Evolutionary conservation across 2,797 vertebrate species (phyloP), one percentile per base, ranked within the genome.

Genomic region (Rousettus madagascariensis): DNA sequence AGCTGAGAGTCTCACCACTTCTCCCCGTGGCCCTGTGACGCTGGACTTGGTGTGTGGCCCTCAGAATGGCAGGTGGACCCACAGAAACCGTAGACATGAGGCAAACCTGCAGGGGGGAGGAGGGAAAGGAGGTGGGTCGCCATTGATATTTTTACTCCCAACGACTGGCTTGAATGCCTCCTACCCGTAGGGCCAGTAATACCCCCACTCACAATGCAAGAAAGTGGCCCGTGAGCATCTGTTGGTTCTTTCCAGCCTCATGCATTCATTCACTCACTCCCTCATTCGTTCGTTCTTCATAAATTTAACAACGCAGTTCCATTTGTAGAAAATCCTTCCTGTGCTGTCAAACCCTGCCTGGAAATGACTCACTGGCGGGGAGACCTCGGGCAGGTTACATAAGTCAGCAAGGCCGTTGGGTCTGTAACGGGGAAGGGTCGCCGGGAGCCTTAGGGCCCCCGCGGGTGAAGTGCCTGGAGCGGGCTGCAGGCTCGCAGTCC

Each of bases 111-210:
- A 24, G 66, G 16, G 69, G 86, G 46, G 24, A 91, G 74, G 49
- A 66, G 57, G 61, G 26, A 55, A 61, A 11, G 55, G 51, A 72
- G 53, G 13, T 16, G 49, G 59, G 7, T 22, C 0, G 1, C 26
- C n/a, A 3, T 5, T 26, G 7, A 11, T 9, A n/a, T 61, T 12
- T 36, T 38, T 16, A 26, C 43, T 63, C n/a, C 43, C 30, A 15
- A 0, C 0, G 0, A 82, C 11, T 8, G 61, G 28, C 36, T 13
- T 20, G 66, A 74, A 61, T 19, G 82, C 41, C 30, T 19, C 71
- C 10, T 5, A 4, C 24, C 17, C 36, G 36, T 15, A 8, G 2
- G 12, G 20, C 51, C 72, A n/a, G 11, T 1, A 4, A 3, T 12
- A 10, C 24, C 30, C 87, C 87, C 46, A n/a, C 36, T n/a, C 41